Base-by-base conservation (phyloP, 2,797 vertebrate genomes). In the Oreonectes daqikongensis region DNA sequence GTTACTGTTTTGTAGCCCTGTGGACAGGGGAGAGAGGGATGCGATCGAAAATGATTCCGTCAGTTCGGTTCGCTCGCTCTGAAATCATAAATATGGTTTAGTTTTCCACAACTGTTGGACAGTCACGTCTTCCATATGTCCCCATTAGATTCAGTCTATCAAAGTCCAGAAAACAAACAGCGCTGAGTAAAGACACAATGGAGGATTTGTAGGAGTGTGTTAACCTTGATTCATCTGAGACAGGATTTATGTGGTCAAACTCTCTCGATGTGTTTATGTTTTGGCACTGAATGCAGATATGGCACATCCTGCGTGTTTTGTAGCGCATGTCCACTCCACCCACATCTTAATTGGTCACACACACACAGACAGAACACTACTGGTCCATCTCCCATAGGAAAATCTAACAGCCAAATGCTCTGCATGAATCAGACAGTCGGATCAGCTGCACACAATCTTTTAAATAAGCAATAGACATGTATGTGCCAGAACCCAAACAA, bases 61-160 rank as follows among this genome's bases (percentile, higher is more conserved):
- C 60, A 65, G 66, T 53, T 42, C 30, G 40, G 52, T 35, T 63
- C 17, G 35, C 61, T 40, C 14, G 1, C 48, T 67, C 46, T 35
- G 73, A 50, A 67, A 52, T 32, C 11, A 52, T 38, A 78, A 50
- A 64, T 78, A 55, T 78, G 70, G 48, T 78, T 74, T 74, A 1
- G 24, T 68, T 69, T 77, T 73, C 72, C 38, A 3, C 38, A 75
- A 44, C 50, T 44, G 17, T 75, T 18, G 72, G 50, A 75, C 35
- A 66, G 63, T 66, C 72, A 75, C 63, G 38, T 75, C 63, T n/a
- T 46, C 72, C 72, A 75, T 66, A 75, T 75, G 72, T 75, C 50
- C 63, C 28, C 61, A 75, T 75, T 75, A 57, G 61, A 75, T 75
- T 75, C 50, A 66, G 72, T 66, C 72, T 44, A 30, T 75, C 63